Conservation (phyloP, 2,113 vertebrate species). For the Pongo pygmaeus region DNA sequence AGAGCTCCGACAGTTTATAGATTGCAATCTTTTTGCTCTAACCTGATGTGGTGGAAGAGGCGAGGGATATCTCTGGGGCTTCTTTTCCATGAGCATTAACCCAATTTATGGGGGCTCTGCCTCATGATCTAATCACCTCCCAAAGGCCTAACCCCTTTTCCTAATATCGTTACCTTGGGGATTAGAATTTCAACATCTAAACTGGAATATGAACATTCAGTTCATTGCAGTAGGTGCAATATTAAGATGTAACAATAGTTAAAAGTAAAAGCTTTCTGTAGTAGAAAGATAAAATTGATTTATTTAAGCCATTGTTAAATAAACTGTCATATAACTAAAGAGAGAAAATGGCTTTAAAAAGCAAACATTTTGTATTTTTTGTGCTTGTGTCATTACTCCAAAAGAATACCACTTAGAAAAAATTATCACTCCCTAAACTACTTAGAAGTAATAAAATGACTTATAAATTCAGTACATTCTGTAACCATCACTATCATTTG, state of each 20-base stretch:
- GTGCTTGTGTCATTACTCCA: background rate
- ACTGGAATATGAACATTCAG: background rate
- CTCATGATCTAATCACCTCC: background rate
- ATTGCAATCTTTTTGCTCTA: background rate
- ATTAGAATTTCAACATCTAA: background rate
- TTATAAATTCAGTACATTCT: background rate
- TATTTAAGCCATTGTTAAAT: background rate
- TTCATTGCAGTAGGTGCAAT: background rate
- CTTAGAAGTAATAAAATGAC: background rate
- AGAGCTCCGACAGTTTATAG: background rate
- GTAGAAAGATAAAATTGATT: slow-evolving; percentile 21
- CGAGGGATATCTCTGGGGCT: background rate
- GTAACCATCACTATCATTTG: background rate
- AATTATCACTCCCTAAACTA: background rate
- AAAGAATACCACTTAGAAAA: background rate
- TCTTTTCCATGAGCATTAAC: background rate
- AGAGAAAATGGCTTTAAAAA: background rate
- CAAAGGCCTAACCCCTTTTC: background rate
- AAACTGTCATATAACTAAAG: background rate
- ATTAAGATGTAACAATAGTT: background rate
- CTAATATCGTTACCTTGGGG: background rate
- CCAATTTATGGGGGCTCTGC: background rate
- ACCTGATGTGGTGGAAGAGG: background rate
- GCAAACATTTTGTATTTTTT: background rate
- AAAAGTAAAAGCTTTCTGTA: background rate